A percentile compares a stretch with the other conserved stretches of the same genome.
Conservation (phyloP, 2,797 vertebrate species). For the Ibycter americanus region DNA sequence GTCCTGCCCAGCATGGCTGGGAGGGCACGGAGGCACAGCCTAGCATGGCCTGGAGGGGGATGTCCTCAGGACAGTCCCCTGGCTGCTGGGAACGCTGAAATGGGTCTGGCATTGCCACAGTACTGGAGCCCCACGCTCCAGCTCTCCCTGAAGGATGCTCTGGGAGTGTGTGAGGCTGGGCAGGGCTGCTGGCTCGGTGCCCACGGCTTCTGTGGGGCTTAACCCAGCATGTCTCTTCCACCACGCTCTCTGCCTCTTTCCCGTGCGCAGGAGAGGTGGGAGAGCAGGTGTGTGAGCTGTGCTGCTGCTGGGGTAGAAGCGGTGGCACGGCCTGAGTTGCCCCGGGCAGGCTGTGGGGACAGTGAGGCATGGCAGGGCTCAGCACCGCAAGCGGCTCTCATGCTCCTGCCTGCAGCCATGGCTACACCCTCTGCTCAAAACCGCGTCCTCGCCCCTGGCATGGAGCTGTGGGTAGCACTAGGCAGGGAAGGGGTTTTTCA, state of each 20-base stretch:
- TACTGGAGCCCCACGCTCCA: not conserved
- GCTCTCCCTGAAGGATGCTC: not conserved
- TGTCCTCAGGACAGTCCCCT: not conserved
- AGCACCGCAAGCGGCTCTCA: accelerated
- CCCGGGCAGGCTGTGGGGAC: not conserved
- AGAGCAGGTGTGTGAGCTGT: accelerated
- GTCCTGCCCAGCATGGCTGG: not conserved
- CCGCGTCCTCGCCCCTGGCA: accelerated
- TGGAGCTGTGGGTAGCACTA: accelerated
- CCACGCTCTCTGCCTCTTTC: not conserved
- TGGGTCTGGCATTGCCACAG: not conserved
- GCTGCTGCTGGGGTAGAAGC: not conserved
- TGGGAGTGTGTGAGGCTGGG: not conserved
- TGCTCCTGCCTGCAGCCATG: accelerated
- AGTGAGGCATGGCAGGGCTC: not conserved
- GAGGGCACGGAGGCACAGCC: not conserved
- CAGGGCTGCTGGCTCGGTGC: not conserved
- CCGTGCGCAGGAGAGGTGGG: not conserved
- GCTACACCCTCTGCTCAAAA: not conserved
- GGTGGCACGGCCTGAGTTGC: not conserved
- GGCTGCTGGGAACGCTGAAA: not conserved
- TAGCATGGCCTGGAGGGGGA: not conserved
- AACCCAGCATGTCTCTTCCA: not conserved
- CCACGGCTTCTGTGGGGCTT: not conserved
- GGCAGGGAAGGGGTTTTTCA: not conserved